Conservation (phyloP, 2,797 vertebrate species). For the Sebastes hopkinsi region DNA sequence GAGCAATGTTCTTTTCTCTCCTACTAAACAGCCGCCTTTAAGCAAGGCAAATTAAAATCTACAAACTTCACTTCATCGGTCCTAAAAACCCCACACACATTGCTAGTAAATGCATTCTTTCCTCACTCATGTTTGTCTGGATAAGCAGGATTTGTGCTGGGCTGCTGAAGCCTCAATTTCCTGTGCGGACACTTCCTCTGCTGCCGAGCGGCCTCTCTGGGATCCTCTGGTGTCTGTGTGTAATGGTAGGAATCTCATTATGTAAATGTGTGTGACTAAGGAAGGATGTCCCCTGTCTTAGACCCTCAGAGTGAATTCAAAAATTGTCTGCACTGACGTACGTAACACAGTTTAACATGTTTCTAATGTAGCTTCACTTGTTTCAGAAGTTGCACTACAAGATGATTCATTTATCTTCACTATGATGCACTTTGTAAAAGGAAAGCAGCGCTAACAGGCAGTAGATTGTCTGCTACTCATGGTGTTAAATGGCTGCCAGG, state of each 20-base stretch:
- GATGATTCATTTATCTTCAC: background rate
- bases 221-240: slow-evolving; percentile 12
- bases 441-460: background rate
- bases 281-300: background rate
- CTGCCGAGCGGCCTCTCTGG: slow-evolving; percentile 7
- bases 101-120: background rate
- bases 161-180: slow-evolving; percentile 51
- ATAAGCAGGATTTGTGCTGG: slow-evolving; percentile 43
- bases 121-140: background rate
- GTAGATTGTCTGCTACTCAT: background rate
- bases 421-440: background rate
- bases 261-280: slow-evolving; percentile 5
- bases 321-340: background rate
- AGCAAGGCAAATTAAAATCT: background rate
- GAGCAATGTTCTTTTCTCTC: background rate
- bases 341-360: slow-evolving; percentile 4
- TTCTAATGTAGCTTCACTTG: background rate
- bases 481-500: background rate
- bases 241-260: slow-evolving; percentile 1
- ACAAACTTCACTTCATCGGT: background rate
- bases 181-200: slow-evolving; percentile 44
- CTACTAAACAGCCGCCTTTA: background rate
- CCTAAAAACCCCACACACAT: background rate
- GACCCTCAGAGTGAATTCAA: background rate
- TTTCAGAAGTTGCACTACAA: background rate